Percentiles rank a stretch among this genome's conserved stretches.
These are phyloP conservation scores for Trisateles emortualis DNA, from an alignment of 2,888 invertebrate genomes.

Conservation along the genomic window DNA sequence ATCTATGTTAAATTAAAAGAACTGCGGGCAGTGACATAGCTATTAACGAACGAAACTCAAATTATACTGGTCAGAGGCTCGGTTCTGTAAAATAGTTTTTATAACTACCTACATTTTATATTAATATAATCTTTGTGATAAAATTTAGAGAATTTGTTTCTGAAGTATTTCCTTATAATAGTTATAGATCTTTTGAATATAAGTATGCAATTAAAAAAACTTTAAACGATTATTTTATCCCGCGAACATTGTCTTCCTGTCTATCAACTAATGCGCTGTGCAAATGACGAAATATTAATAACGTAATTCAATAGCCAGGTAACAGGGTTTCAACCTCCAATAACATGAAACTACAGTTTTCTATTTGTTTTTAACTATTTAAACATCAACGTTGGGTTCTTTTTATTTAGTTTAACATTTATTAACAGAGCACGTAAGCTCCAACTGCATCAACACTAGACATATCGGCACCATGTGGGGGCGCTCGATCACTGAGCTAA, in stretches of 20 bases:
- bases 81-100: constrained; percentile 8
- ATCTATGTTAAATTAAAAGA: constrained; percentile 30
- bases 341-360: neutral
- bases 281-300: too few species aligned
- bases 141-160: too few species aligned
- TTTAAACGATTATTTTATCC: too few species aligned
- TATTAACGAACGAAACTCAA: constrained; percentile 21
- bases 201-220: too few species aligned
- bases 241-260: too few species aligned
- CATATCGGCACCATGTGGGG: constrained; percentile 14
- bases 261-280: too few species aligned
- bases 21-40: constrained; percentile 31
- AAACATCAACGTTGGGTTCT: neutral
- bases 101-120: too few species aligned
- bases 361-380: neutral
- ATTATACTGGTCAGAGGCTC: constrained; percentile 20
- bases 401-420: constrained; percentile 18
- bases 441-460: constrained; percentile 23
- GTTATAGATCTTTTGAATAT: too few species aligned
- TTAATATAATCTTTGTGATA: too few species aligned
- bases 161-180: too few species aligned
- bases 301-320: too few species aligned
- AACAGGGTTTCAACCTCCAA: neutral
- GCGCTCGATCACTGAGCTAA: constrained; percentile 30
- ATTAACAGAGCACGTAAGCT: neutral